Percentiles rank a stretch among this genome's conserved stretches.
Conservation (phyloP, 2,113 vertebrate genomes). For the Platysternon megacephalum region DNA sequence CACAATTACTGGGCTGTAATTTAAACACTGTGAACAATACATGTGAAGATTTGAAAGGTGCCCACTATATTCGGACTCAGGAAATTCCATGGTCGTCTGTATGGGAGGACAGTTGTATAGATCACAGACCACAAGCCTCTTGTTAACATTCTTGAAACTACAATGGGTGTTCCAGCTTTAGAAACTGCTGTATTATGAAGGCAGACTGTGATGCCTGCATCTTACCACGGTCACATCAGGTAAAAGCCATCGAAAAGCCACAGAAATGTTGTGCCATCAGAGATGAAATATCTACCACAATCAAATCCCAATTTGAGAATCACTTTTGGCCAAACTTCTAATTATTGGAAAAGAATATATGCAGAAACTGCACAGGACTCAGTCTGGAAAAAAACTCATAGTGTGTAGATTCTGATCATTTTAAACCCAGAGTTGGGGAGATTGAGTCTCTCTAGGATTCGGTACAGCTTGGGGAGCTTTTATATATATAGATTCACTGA, state of each 20-base stretch:
- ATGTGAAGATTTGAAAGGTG: background rate
- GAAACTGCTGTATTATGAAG: background rate
- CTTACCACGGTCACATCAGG: background rate
- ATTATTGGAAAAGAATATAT: background rate
- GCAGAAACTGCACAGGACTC: background rate
- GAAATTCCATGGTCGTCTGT: background rate
- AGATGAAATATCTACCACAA: background rate
- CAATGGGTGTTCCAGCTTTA: background rate
- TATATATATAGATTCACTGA: background rate
- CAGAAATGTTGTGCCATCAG: background rate
- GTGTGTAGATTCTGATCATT: slow-evolving; percentile 3
- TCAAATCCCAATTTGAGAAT: background rate
- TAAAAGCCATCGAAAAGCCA: background rate
- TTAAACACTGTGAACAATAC: slow-evolving; percentile 1
- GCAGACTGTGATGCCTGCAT: background rate
- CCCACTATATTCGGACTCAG: background rate
- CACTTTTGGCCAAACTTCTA: background rate
- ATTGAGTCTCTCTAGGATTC: background rate
- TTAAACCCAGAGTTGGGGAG: background rate
- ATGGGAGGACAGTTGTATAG: background rate
- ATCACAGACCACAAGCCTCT: background rate
- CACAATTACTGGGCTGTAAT: slow-evolving; percentile 14
- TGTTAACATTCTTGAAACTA: background rate
- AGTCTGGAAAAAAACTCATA: background rate
- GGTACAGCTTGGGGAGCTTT: background rate